Base-by-base conservation (phyloP, 2,113 vertebrate genomes). In the Coptodon bakossiorum region DNA sequence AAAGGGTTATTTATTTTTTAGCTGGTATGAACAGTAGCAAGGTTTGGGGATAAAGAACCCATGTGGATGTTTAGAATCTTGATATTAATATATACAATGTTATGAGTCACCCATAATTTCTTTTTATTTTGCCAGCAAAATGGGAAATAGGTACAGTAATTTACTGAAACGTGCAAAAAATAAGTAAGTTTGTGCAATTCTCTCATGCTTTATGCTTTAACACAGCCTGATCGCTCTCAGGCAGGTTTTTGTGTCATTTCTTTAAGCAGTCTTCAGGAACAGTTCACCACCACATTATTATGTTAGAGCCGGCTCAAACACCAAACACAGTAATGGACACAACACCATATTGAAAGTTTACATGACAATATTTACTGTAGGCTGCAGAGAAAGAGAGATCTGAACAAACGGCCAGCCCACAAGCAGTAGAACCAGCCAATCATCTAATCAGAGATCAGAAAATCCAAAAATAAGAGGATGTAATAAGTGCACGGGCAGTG, bases 161-260 rank as follows among this genome's bases (percentile, higher is more conserved):
- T 43, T 43, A 24, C 13, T 71, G 66, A 73, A 73, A 45, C 16
- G 5, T 73, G 38, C 8, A 73, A 22, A 22, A 22, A 22, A 22
- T 22, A 22, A 22, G 22, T 22, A 22, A 22, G 7, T 43, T 1
- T 0, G 12, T 43, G 8, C 66, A 71, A 1, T 71, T 24, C 7
- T 71, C 12, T n/a, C 14, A 43, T 24, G 66, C 38, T 24, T n/a
- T 38, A 38, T 38, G n/a, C 19, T 38, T 66, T n/a, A 36, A 66
- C 31, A 40, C 36, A 40, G 63, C 34, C 63, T 22, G 27, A 59
- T 59, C 3, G 3, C 63, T 9, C n/a, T 71, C 12, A 43, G 19
- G 63, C 11, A 40, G n/a, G n/a, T 24, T 38, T 71, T 9, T 2
- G 7, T 71, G 7, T 43, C 5, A 14, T 24, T 43, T 71, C 2